phyloP scores from a whole-genome alignment of 2,888 invertebrate species.

The Phortica magna region DNA sequence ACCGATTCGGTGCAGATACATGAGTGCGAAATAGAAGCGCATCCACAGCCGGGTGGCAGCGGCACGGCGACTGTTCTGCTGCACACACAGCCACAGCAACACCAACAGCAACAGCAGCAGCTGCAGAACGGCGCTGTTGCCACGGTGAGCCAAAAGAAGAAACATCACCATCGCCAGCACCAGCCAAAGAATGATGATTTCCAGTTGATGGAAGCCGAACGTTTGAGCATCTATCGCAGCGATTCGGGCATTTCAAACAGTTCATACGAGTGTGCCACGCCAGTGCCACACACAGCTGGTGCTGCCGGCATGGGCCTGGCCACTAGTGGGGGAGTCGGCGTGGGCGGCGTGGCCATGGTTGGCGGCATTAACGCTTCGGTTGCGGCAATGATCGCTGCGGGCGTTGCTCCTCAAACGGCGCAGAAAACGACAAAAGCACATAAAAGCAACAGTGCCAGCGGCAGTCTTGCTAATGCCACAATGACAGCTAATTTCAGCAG shows the following conservation, averaged over 20 bases:
- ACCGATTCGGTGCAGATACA: conserved; percentile 84
- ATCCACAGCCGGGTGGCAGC: conserved; percentile 55
- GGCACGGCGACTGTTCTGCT: conserved; percentile 64
- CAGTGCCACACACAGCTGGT: conserved; percentile 79
- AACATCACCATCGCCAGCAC: conserved; percentile 75
- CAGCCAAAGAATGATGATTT: conserved; percentile 72
- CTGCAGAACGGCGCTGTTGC: conserved; percentile 49
- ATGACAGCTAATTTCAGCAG: conserved; percentile 33
- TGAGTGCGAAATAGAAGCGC: conserved; percentile 76
- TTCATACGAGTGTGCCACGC: conserved; percentile 80
- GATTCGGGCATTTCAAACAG: conserved; percentile 78
- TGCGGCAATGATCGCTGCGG: conserved; percentile 30
- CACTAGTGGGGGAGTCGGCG: background rate
- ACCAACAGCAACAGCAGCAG: conserved; percentile 36
- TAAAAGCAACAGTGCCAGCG: conserved; percentile 41
- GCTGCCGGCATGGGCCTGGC: background rate
- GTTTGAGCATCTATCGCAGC: conserved; percentile 77
- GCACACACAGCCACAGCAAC: conserved; percentile 58
- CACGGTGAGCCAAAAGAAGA: conserved; percentile 67
- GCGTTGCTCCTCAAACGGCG: conserved; percentile 44
- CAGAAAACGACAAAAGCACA: conserved; percentile 58
- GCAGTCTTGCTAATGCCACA: conserved; percentile 37
- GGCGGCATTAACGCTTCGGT: conserved; percentile 76
- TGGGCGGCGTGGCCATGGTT: conserved; percentile 77
- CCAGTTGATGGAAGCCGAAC: conserved; percentile 75